phyloP scores from a whole-genome alignment of 2,797 vertebrate species.

The Geotrypetes seraphini region DNA sequence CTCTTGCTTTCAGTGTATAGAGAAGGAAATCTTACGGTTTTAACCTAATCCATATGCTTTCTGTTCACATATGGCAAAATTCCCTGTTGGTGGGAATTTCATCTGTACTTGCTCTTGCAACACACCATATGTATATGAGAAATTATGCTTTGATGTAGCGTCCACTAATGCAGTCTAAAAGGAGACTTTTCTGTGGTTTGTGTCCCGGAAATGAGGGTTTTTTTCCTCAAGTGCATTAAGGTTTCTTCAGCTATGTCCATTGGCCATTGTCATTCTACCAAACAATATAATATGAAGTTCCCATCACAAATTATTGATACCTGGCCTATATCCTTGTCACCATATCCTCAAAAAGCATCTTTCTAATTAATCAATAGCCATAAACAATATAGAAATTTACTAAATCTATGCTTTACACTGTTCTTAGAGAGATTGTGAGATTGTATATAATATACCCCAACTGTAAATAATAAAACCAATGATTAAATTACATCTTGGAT shows the following conservation, averaged over 20 bases:
- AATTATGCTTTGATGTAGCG: slow-evolving; percentile 58
- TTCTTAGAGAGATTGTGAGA: too few species aligned
- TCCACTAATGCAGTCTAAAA: slow-evolving; percentile 56
- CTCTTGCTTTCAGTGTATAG: slow-evolving; percentile 21
- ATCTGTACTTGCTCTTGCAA: slow-evolving; percentile 60
- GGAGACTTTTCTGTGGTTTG: slow-evolving; percentile 20
- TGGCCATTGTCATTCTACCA: slow-evolving; percentile 4
- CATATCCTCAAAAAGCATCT: too few species aligned
- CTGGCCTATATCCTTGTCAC: too few species aligned
- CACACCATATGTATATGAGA: slow-evolving; percentile 60
- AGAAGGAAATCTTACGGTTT: slow-evolving; percentile 33
- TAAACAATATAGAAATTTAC: too few species aligned
- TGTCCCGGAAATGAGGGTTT: slow-evolving; percentile 24
- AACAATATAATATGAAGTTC: slow-evolving; percentile 6
- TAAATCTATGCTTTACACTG: too few species aligned
- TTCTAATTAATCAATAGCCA: too few species aligned
- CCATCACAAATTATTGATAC: not conserved
- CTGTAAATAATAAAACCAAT: too few species aligned
- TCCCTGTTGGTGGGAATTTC: slow-evolving; percentile 46
- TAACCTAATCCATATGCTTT: slow-evolving; percentile 34
- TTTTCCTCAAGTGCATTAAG: slow-evolving; percentile 25
- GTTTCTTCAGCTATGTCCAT: slow-evolving; percentile 3
- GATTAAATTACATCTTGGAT: too few species aligned
- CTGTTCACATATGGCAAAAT: slow-evolving; percentile 32
- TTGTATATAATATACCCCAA: too few species aligned